A percentile compares a stretch with the other conserved stretches of the same genome.
phyloP scores from a whole-genome alignment of 2,888 invertebrate species.

The Folsomia manolachei region DNA sequence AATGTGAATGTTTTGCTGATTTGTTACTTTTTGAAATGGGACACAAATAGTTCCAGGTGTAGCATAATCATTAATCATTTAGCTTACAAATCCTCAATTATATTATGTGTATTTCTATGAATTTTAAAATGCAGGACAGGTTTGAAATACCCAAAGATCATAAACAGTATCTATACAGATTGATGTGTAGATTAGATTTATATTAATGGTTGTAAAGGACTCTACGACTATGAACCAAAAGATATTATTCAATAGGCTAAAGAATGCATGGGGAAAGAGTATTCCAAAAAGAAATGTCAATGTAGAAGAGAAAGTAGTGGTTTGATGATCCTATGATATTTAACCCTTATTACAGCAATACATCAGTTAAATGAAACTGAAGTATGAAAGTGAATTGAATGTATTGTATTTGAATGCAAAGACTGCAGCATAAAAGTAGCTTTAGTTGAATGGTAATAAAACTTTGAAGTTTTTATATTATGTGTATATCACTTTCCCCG shows the following conservation, averaged over 20 bases:
- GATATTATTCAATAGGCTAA: too few species aligned
- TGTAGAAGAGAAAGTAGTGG: too few species aligned
- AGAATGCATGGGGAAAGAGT: too few species aligned
- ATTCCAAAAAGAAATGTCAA: too few species aligned
- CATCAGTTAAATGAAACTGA: too few species aligned
- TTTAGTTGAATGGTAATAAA: too few species aligned
- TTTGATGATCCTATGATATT: too few species aligned
- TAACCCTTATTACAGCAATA: too few species aligned
- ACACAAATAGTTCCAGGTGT: background rate
- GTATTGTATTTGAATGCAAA: background rate
- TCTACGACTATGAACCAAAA: background rate
- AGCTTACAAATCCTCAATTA: background rate
- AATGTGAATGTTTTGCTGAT: background rate
- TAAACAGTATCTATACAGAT: background rate
- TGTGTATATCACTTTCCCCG: too few species aligned
- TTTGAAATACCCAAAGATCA: too few species aligned
- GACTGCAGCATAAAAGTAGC: background rate
- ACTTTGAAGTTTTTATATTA: too few species aligned
- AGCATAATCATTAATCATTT: background rate
- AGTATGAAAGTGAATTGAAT: slow-evolving; percentile 5
- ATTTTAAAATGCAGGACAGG: background rate
- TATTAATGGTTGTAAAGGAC: background rate
- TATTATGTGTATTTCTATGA: background rate
- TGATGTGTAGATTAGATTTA: background rate
- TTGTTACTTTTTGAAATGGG: background rate